Percentiles rank a stretch among this genome's conserved stretches.
These are phyloP conservation scores for Drosophila ambigua DNA, from an alignment of 1,140 invertebrate species.

Conservation along the genomic window DNA sequence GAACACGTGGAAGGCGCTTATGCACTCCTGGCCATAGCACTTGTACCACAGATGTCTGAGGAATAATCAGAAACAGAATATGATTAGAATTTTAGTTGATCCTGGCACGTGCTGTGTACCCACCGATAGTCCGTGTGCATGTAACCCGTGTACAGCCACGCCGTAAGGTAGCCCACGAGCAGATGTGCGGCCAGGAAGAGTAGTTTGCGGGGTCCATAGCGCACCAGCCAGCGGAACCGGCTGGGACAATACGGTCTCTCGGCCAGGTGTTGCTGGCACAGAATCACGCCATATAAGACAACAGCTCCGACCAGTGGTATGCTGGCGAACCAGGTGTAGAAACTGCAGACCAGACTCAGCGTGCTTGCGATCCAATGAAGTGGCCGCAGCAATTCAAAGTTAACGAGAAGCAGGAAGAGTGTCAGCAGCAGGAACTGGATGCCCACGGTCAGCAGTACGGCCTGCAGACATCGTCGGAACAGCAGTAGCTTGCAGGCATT, in stretches of 20 bases:
- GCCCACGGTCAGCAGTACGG: slow-evolving; percentile 54
- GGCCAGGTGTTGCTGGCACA: slow-evolving; percentile 86
- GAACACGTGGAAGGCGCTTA: slow-evolving; percentile 86
- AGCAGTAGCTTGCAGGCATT: slow-evolving; percentile 52
- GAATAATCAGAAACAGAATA: background rate
- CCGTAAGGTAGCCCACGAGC: slow-evolving; percentile 85
- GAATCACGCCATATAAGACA: slow-evolving; percentile 86
- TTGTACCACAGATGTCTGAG: slow-evolving; percentile 55
- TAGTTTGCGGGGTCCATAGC: slow-evolving; percentile 57
- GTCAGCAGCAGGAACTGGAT: slow-evolving; percentile 84
- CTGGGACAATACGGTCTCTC: slow-evolving; percentile 84
- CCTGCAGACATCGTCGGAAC: slow-evolving; percentile 59
- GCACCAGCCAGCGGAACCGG: slow-evolving; percentile 84
- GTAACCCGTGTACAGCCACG: slow-evolving; percentile 86
- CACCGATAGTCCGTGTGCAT: slow-evolving; percentile 84
- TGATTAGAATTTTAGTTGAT: background rate
- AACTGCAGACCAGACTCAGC: slow-evolving; percentile 84
- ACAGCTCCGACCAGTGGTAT: slow-evolving; percentile 85
- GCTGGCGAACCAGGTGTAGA: slow-evolving; percentile 85
- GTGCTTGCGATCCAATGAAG: slow-evolving; percentile 85
- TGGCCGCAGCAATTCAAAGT: slow-evolving; percentile 85
- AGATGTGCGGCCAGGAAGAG: slow-evolving; percentile 85
- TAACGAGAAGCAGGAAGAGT: slow-evolving; percentile 85
- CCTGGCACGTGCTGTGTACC: slow-evolving; percentile 20
- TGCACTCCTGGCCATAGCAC: slow-evolving; percentile 75